Evolutionary conservation across 2,113 vertebrate genomes (phyloP), one percentile per base, ranked within the genome.

Genomic region (Peromyscus maniculatus): DNA sequence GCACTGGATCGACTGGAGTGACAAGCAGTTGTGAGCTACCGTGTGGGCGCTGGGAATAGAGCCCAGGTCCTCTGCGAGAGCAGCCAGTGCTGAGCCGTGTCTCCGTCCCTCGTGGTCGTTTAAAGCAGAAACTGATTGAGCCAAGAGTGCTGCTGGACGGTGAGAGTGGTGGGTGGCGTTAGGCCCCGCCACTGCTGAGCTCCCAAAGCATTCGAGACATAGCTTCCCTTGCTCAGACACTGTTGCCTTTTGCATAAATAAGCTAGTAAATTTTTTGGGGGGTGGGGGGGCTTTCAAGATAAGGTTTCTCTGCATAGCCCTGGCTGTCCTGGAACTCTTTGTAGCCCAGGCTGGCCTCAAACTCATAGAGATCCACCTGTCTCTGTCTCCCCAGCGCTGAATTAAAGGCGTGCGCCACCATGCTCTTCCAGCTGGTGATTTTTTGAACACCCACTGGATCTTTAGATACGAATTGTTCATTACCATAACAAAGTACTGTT

Each of bases 111-210:
- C 36, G 17, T 62, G 36, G 57, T 59, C 26, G 3, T 77, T 93
- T 86, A 64, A 83, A 83, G 69, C 89, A 67, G 74, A 94, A 67
- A 87, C 67, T 26, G 87, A 52, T 36, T 64, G 89, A 64, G 91
- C 66, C 67, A 89, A 57, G 83, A 64, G 78, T 43, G 15, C 19
- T 92, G 39, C 52, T 15, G 31, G 64, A 46, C 36, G 7, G 7
- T 15, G 22, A 28, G 10, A 69, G 39, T 43, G 75, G 15, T 57
- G 78, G 75, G 15, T 57, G 78, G 36, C 11, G 3, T 46, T 55
- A 87, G 39, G 49, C 11, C 24, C 59, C 46, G 49, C 72, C 33
- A 43, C 28, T 55, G 33, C 71, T 11, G 9, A 33, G 59, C 49
- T 79, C 82, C n/a, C 7, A 16, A 74, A 83, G 62, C 62, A 19